Conservation (phyloP, 1,140 invertebrate species). For the Hylaeus volcanicus region DNA sequence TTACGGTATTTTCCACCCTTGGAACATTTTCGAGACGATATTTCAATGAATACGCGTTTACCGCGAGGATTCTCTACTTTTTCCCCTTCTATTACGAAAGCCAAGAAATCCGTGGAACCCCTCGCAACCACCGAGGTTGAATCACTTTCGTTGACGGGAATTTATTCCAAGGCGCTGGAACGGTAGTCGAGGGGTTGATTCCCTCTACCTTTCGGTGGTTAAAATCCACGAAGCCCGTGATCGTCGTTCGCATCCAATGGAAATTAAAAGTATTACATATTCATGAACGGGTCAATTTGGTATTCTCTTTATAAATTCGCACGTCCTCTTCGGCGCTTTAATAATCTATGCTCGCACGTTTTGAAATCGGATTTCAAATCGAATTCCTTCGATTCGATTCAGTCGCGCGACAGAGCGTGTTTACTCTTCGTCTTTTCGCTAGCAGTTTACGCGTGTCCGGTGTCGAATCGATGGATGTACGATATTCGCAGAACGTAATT, state of each 20-base stretch:
- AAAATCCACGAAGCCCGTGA: background rate
- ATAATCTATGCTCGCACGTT: background rate
- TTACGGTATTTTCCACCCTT: slow-evolving; percentile 17
- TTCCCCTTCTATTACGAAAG: background rate
- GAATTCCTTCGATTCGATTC: too few species aligned
- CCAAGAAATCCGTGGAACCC: background rate
- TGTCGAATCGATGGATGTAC: too few species aligned
- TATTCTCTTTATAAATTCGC: background rate
- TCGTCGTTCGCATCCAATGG: slow-evolving; percentile 31
- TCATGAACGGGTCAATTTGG: background rate
- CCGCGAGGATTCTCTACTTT: slow-evolving; percentile 19
- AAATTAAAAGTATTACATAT: slow-evolving; percentile 35
- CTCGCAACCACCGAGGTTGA: slow-evolving; percentile 7
- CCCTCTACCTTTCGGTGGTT: slow-evolving; percentile 16
- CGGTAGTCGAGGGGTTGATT: background rate
- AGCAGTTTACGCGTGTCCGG: too few species aligned
- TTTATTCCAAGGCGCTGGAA: slow-evolving; percentile 45
- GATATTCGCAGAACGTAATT: too few species aligned
- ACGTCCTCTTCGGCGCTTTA: background rate
- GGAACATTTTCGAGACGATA: slow-evolving; percentile 34
- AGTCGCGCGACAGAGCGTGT: too few species aligned
- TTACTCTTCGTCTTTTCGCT: too few species aligned
- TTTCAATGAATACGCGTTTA: slow-evolving; percentile 41
- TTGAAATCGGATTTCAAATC: too few species aligned
- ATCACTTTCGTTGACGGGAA: slow-evolving; percentile 47